Base-by-base conservation (phyloP, 64 coral and sea anemone species). In the Montipora efflorescens region DNA sequence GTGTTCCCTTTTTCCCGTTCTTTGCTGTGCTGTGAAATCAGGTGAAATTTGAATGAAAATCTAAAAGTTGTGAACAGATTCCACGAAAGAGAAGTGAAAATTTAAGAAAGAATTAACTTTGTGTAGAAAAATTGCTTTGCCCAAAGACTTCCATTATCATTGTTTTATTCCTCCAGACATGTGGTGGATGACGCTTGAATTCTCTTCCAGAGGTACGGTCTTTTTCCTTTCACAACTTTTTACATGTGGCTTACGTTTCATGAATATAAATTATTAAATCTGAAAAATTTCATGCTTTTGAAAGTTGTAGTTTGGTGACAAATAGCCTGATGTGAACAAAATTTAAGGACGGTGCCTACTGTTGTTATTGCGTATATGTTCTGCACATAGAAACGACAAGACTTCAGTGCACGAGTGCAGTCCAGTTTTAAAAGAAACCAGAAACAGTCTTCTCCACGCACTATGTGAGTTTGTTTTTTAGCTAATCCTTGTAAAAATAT, bases 131-230 rank as follows among this genome's bases (percentile, higher is more conserved):
- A 57, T 7, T 57, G 10, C 52, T 57, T 57, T 7, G 0, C 10
- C 10, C 52, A 57, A 57, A 4, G 53, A 57, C 53, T 57, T 6
- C 28, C 28, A 28, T 55, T 55, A 53, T 53, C 51, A 53, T 53
- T 46, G 2, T 59, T 69, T 73, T 79, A n/a, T 85, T 52, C 88
- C 50, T 15, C 18, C 19, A 95, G 94, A 95, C 94, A 45, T 95
- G 94, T 80, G 94, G 94, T 75, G 94, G 94, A 95, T 95, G 94
- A 95, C 94, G 94, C 71, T 95, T 95, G 44, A 95, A 95, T 80
- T 69, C 74, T 77, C 94, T 95, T 88, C 94, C 94, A 68, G 89
- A 95, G 94, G 94, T 95, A 91, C 59, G 6, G 13, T 14, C 57
- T 70, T 15, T 5, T 8, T 48, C 1, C 0, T 19, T 59, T 14